Evolutionary conservation across 2,797 vertebrate genomes (phyloP), one percentile per base, ranked within the genome.

Genomic region (Poeciliopsis paucimaculata): DNA sequence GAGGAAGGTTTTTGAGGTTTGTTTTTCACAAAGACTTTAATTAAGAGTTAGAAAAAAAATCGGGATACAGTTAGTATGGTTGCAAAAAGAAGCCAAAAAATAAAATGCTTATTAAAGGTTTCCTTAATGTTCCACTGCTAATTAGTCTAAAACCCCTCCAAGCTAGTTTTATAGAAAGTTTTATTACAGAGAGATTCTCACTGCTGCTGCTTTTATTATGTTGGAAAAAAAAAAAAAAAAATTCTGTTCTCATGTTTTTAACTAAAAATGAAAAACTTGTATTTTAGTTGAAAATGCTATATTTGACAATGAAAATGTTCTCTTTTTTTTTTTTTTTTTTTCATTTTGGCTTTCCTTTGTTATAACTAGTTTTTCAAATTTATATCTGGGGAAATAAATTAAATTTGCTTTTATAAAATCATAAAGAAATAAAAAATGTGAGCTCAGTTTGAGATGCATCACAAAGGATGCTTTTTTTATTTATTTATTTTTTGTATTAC

Each of bases 21-120:
- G 26, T 60, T 31, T 60, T 60, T 73, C 16, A 43, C 9, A 8
- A 75, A 74, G 45, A 75, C 75, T 72, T 75, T 64, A 49, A 72
- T 41, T 80, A 68, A 77, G 55, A 64, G 74, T 78, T 36, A 45
- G 4, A 46, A 66, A 87, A 68, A 28, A 13, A 39, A 11, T 11
- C 23, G 57, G 13, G 8, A 39, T 36, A 23, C 64, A 39, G 3
- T 39, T 66, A 10, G 8, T 23, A 18, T 39, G 34, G 34, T 66
- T 9, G 11, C 15, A 36, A 18, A 36, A 66, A 66, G 34, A 66
- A 13, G 6, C 55, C 31, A 13, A 49, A 18, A 49, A 64, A 68
- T 43, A 70, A 43, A 6, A n/a, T 5, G 5, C 2, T n/a, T n/a
- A 26, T 41, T 23, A 70, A 70, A 70, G 6, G 66, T 43, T n/a